These are phyloP conservation scores for Peromyscus polionotus DNA, from an alignment of 2,113 vertebrate species.

Conservation along the genomic window DNA sequence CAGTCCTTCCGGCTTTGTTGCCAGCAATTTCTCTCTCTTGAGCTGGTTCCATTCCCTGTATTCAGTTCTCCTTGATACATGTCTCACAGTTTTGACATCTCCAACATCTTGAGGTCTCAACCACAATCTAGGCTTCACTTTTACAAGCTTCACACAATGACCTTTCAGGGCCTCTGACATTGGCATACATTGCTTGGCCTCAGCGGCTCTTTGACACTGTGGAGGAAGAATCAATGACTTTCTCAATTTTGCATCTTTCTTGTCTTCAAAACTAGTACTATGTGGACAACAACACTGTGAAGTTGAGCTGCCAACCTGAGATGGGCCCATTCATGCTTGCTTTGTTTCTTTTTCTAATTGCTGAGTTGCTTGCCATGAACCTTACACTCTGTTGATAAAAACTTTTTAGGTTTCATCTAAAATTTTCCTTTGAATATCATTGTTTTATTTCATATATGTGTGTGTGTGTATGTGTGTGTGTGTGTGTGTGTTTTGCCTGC, in stretches of 20 bases:
- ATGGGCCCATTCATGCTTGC: neutral
- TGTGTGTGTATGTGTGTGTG: neutral
- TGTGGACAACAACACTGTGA: neutral
- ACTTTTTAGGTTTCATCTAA: neutral
- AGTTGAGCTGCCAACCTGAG: neutral
- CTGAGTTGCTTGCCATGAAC: neutral
- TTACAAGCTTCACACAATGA: no score
- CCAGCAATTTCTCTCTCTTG: neutral
- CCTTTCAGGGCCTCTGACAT: neutral
- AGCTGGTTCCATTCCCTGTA: neutral
- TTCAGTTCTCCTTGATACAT: neutral
- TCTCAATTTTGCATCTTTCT: neutral
- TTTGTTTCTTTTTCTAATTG: neutral
- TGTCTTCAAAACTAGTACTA: neutral
- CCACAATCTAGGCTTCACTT: neutral
- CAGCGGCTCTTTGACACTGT: neutral
- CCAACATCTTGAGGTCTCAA: neutral
- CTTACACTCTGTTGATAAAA: neutral
- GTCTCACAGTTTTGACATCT: neutral
- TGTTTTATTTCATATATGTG: neutral
- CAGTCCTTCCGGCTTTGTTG: neutral
- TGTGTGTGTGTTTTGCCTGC: neutral
- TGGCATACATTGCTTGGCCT: neutral
- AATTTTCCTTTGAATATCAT: neutral
- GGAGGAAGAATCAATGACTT: neutral